Conservation (phyloP, 2,113 vertebrate genomes). For the Pomatostomus ruficeps region DNA sequence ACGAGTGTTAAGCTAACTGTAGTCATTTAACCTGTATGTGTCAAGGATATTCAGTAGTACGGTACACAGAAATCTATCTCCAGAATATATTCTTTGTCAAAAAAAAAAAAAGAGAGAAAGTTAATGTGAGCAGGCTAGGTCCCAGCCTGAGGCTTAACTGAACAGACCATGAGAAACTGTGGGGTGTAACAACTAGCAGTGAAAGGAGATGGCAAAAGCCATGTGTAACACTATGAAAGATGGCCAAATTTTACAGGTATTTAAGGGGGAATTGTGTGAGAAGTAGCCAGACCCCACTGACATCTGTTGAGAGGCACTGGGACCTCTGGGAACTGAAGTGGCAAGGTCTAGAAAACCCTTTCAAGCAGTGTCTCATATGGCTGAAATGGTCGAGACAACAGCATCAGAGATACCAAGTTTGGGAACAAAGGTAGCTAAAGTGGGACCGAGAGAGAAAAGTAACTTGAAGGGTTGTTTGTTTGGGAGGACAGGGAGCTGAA, state of each 20-base stretch:
- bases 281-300: background rate
- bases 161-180: background rate
- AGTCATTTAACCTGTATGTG: background rate
- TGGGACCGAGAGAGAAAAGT: background rate
- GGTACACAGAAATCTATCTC: background rate
- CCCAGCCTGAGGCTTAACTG: background rate
- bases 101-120: background rate
- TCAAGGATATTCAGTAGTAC: background rate
- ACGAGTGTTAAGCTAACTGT: background rate
- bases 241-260: background rate
- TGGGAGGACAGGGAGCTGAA: background rate
- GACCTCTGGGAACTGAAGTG: background rate
- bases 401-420: background rate
- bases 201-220: background rate
- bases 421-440: background rate
- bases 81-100: background rate
- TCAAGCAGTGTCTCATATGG: background rate
- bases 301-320: background rate
- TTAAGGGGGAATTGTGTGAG: background rate
- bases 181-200: background rate
- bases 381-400: background rate
- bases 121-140: background rate
- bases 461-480: rapidly evolving
- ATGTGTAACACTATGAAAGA: background rate
- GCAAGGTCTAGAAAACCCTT: background rate